Evolutionary conservation across 2,888 invertebrate genomes (phyloP).

Genomic region (Microctonus aethiopoides): DNA sequence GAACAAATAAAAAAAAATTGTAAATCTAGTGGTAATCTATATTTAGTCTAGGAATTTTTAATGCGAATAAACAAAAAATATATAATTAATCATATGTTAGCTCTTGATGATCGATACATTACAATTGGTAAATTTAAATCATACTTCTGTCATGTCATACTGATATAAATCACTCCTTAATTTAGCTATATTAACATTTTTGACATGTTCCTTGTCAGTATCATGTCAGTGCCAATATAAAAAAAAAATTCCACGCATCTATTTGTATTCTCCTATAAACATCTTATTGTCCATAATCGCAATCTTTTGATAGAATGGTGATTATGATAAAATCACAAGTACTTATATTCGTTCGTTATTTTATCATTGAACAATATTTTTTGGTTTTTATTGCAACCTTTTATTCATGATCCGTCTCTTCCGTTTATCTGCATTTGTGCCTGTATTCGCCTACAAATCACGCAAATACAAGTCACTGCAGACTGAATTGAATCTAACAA

Average conservation of each 20-base stretch:
- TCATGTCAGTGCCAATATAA: background rate
- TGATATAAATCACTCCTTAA: background rate
- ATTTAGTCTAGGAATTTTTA: slow-evolving; percentile 15
- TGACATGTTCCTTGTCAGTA: background rate
- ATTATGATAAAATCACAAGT: slow-evolving; percentile 17
- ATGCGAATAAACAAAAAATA: slow-evolving; percentile 17
- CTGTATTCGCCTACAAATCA: background rate
- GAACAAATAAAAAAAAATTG: slow-evolving; percentile 11
- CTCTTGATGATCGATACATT: background rate
- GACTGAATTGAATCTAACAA: slow-evolving; percentile 6
- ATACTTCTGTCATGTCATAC: background rate
- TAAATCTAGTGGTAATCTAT: slow-evolving; percentile 21
- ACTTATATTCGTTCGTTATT: slow-evolving; percentile 31
- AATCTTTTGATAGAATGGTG: background rate
- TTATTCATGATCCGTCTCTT: slow-evolving; percentile 21
- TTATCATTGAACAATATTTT: slow-evolving; percentile 9
- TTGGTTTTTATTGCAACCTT: background rate
- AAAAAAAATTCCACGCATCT: background rate
- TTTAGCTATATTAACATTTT: background rate
- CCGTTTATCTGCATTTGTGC: slow-evolving; percentile 14
- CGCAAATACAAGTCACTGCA: background rate
- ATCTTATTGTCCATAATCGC: background rate
- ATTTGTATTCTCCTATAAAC: background rate
- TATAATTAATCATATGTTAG: slow-evolving; percentile 34
- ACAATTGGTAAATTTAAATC: background rate